Percentiles rank a stretch among this genome's conserved stretches.
phyloP scores from a whole-genome alignment of 2,888 invertebrate species.

The Agrilus cyanescens region DNA sequence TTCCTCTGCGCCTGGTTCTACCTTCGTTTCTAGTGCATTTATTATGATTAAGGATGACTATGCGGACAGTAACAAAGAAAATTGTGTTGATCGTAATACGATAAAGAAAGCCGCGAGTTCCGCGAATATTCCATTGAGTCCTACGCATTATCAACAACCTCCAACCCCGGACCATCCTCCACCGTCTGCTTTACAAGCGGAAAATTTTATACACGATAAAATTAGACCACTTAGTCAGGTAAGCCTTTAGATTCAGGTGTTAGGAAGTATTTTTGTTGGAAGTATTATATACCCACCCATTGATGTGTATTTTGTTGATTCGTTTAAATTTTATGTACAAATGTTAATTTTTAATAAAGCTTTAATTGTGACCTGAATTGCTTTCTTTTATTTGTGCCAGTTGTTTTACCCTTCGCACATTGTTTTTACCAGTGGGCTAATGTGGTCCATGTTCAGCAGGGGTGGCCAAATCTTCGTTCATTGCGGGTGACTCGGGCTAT shows the following conservation, averaged over 20 bases:
- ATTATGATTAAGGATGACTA: constrained; percentile 39
- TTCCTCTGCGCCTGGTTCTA: constrained; percentile 33
- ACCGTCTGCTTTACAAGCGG: constrained; percentile 79
- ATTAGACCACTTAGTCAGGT: constrained; percentile 86
- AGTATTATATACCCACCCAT: constrained; percentile 4
- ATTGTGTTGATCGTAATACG: constrained; percentile 10
- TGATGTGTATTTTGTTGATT: constrained; percentile 8
- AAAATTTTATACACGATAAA: constrained; percentile 78
- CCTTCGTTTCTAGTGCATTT: constrained; percentile 43
- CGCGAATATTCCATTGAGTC: constrained; percentile 58
- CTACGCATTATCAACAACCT: constrained; percentile 82
- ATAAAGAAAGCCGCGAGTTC: constrained; percentile 14
- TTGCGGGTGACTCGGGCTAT: too few species aligned
- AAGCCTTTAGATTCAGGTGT: constrained; percentile 36
- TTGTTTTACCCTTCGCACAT: neutral
- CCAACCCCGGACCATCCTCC: constrained; percentile 93
- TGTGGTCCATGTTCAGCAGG: too few species aligned
- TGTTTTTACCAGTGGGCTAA: too few species aligned
- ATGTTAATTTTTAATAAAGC: too few species aligned
- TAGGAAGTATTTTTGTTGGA: constrained; percentile 9
- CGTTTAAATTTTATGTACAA: neutral
- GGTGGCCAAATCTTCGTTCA: too few species aligned
- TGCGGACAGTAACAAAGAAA: constrained; percentile 30
- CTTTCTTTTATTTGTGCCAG: constrained; percentile 2
- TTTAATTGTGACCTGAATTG: neutral